phyloP scores from a whole-genome alignment of 2,888 invertebrate genomes.

The Thera obeliscata region DNA sequence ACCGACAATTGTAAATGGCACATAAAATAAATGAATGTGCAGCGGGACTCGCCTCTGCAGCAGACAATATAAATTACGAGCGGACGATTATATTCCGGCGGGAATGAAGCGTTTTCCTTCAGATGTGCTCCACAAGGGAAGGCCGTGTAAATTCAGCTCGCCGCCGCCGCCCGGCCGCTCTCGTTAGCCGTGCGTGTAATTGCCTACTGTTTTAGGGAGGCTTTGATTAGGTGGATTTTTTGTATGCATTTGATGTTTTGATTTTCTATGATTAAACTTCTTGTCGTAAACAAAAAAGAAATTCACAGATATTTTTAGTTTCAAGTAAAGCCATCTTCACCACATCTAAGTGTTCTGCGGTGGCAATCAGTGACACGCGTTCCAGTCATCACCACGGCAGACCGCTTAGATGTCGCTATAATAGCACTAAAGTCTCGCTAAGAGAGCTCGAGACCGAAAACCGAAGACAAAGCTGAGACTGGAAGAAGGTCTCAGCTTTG shows the following conservation, averaged over 20 bases:
- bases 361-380: too few relatives aligned
- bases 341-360: too few relatives aligned
- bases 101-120: conserved; percentile 83
- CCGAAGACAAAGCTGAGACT: too few relatives aligned
- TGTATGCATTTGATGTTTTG: conserved; percentile 33
- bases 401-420: too few relatives aligned
- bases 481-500: too few relatives aligned
- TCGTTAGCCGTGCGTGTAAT: conserved; percentile 73
- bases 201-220: conserved; percentile 66
- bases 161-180: conserved; percentile 51
- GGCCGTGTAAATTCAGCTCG: conserved; percentile 59
- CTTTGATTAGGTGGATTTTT: conserved; percentile 60
- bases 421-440: too few relatives aligned
- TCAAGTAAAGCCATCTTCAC: too few relatives aligned
- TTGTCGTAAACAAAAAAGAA: too few relatives aligned
- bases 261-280: too few relatives aligned
- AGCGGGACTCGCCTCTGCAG: conserved; percentile 85
- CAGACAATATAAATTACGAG: conserved; percentile 86
- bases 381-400: too few relatives aligned
- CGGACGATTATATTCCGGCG: conserved; percentile 85
- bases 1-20: conserved; percentile 86
- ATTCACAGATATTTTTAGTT: too few relatives aligned
- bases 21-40: conserved; percentile 86
- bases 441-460: too few relatives aligned
- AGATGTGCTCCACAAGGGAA: conserved; percentile 69